Conservation (phyloP, 2,113 vertebrate genomes). For the Vimba vimba region DNA sequence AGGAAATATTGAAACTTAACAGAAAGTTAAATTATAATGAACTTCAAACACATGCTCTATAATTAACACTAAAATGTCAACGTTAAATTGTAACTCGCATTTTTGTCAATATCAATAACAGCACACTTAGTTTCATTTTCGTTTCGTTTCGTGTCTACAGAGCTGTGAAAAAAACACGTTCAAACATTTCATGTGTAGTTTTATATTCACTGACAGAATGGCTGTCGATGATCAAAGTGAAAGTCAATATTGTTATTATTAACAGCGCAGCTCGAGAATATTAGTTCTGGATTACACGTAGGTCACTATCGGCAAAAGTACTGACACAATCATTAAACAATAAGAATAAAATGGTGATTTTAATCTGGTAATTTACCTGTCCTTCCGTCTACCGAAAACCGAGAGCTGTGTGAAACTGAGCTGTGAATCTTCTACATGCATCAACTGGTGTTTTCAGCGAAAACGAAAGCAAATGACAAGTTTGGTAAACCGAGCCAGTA, state of each 20-base stretch:
- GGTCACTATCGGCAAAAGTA: not conserved
- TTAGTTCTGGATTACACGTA: not conserved
- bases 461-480: not conserved
- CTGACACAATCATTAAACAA: not conserved
- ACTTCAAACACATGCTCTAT: too few species aligned
- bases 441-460: not conserved
- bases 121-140: not conserved
- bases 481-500: too few species aligned
- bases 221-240: not conserved
- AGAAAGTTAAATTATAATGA: too few species aligned
- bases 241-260: not conserved
- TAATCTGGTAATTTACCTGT: not conserved
- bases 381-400: not conserved
- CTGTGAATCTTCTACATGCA: not conserved
- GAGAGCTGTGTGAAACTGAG: not conserved
- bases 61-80: too few species aligned
- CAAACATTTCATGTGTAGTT: not conserved
- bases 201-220: not conserved
- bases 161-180: not conserved
- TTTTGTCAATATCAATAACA: not conserved
- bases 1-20: too few species aligned
- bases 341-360: not conserved
- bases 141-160: not conserved
- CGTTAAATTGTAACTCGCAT: not conserved
- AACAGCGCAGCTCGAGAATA: not conserved